Percentiles rank a stretch among this genome's conserved stretches.
Conservation (phyloP, 2,888 invertebrate species). For the Tetragnatha montana region DNA sequence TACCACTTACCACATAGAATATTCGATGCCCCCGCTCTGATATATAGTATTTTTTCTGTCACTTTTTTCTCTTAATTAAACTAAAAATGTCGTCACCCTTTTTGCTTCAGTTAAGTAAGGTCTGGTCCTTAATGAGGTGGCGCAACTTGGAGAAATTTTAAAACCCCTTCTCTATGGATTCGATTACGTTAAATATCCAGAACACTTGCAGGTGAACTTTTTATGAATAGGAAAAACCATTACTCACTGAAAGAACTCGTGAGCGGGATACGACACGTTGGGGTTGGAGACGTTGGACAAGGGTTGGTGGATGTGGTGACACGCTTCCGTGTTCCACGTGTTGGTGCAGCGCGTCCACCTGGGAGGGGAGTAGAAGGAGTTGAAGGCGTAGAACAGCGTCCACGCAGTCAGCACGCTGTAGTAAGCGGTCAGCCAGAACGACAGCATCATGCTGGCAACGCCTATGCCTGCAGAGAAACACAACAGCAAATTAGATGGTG, state of each 20-base stretch:
- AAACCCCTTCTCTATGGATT: too few relatives aligned
- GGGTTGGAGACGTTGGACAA: not conserved
- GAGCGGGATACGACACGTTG: slow-evolving; percentile 61
- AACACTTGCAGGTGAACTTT: not conserved
- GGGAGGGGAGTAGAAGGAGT: slow-evolving; percentile 89
- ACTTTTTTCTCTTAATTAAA: too few relatives aligned
- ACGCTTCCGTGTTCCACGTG: slow-evolving; percentile 88
- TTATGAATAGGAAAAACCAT: not conserved
- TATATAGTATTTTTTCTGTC: too few relatives aligned
- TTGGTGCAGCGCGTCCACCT: slow-evolving; percentile 93
- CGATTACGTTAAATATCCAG: not conserved
- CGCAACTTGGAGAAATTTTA: too few relatives aligned
- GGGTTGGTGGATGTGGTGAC: slow-evolving; percentile 81
- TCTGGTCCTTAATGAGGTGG: too few relatives aligned
- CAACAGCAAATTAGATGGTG: too few relatives aligned
- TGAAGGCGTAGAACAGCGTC: slow-evolving; percentile 94
- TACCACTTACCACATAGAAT: too few relatives aligned
- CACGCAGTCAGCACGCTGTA: slow-evolving; percentile 97
- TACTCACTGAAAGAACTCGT: slow-evolving; percentile 65
- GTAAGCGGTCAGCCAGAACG: slow-evolving; percentile 95
- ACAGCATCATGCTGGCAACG: slow-evolving; percentile 93
- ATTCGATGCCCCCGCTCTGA: too few relatives aligned
- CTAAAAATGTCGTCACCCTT: too few relatives aligned
- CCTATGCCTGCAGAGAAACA: slow-evolving; percentile 86
- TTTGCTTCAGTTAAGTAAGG: too few relatives aligned